These are phyloP conservation scores for Empidonax traillii DNA, from an alignment of 2,113 vertebrate species.

Conservation along the genomic window DNA sequence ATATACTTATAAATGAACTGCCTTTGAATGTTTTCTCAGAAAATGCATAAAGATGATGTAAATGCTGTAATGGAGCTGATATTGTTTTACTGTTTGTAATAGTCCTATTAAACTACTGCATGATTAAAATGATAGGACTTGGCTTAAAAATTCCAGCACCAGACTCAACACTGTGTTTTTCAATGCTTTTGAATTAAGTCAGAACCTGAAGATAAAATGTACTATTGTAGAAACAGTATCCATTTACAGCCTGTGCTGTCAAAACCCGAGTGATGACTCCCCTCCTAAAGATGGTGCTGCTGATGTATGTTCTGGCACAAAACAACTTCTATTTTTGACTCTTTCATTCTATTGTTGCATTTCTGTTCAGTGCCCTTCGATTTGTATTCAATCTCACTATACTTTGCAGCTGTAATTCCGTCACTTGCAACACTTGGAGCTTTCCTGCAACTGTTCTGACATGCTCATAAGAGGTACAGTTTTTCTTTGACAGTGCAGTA, in stretches of 20 bases:
- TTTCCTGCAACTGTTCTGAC: not conserved
- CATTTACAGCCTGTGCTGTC: slow-evolving; percentile 1
- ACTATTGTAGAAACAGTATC: not conserved
- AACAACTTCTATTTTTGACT: slow-evolving; percentile 28
- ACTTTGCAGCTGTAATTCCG: slow-evolving; percentile 12
- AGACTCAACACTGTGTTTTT: not conserved
- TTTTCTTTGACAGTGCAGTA: slow-evolving; percentile 5
- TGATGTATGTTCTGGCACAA: not conserved
- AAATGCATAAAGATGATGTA: not conserved
- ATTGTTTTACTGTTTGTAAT: not conserved
- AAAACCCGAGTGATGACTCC: slow-evolving; percentile 23
- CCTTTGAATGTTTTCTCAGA: not conserved
- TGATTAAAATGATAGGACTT: not conserved
- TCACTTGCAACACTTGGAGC: not conserved
- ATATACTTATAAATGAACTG: not conserved
- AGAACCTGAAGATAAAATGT: not conserved
- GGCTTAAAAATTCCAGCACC: not conserved
- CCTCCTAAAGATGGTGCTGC: not conserved
- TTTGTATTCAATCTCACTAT: not conserved
- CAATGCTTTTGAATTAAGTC: not conserved
- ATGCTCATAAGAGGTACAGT: not conserved
- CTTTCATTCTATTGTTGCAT: not conserved
- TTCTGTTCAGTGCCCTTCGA: not conserved
- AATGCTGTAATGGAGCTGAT: not conserved
- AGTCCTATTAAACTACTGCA: not conserved